These are phyloP conservation scores for Poeciliopsis paucimaculata DNA, from an alignment of 2,797 vertebrate species.

Conservation along the genomic window DNA sequence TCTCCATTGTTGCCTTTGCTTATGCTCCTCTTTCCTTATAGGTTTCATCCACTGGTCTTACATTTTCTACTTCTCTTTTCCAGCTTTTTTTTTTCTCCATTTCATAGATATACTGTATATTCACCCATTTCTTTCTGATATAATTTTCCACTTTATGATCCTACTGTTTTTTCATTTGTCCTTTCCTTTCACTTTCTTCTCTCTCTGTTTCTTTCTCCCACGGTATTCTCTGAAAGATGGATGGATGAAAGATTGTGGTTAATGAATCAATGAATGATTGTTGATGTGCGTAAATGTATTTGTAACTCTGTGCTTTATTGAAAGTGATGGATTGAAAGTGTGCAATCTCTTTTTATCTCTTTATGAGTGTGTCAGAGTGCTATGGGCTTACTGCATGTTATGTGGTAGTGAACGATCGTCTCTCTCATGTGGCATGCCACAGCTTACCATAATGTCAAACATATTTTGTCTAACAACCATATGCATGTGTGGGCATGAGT, in stretches of 20 bases:
- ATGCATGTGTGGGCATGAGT: conserved; percentile 1
- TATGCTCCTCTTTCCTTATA: conserved; percentile 27
- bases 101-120: conserved; percentile 11
- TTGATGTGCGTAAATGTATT: conserved; percentile 3
- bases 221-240: conserved; percentile 64
- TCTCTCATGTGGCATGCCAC: conserved; percentile 58
- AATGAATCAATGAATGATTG: conserved; percentile 69
- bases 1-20: neutral
- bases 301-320: neutral
- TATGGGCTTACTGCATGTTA: conserved; percentile 8
- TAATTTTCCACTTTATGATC: conserved; percentile 30
- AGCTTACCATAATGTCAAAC: conserved; percentile 44
- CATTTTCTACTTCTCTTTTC: conserved; percentile 37
- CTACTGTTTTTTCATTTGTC: conserved; percentile 20
- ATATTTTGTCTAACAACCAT: conserved; percentile 44
- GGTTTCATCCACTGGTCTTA: conserved; percentile 26
- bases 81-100: conserved; percentile 24
- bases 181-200: neutral
- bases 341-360: neutral
- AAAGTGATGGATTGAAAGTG: conserved; percentile 1
- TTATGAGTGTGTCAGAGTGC: conserved; percentile 18
- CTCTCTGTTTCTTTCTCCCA: conserved; percentile 4
- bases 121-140: conserved; percentile 15
- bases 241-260: conserved; percentile 62
- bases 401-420: conserved; percentile 47